These are phyloP conservation scores for Macropis europaea DNA, from an alignment of 2,888 invertebrate genomes.

Conservation along the genomic window DNA sequence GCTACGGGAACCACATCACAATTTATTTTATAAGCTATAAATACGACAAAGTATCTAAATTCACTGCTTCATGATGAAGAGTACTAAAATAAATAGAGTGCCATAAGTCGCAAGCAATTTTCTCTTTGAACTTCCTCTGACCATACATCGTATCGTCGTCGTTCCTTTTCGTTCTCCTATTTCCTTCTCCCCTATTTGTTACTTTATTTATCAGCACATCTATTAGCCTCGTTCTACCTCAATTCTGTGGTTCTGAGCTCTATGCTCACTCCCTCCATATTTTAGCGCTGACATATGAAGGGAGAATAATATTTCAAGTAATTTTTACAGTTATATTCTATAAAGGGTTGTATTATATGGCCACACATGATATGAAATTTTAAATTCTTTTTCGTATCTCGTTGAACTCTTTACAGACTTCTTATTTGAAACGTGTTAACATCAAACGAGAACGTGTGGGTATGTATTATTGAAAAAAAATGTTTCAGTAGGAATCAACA, in stretches of 20 bases:
- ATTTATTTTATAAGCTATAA: conserved; percentile 2
- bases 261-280: neutral
- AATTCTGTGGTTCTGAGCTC: neutral
- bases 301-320: too few species aligned
- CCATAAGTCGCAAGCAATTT: conserved; percentile 45
- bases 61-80: neutral
- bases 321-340: too few species aligned
- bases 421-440: too few species aligned
- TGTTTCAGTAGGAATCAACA: too few species aligned
- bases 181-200: neutral
- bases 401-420: too few species aligned
- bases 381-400: too few species aligned
- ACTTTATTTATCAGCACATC: conserved; percentile 18
- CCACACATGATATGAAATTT: too few species aligned
- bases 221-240: conserved; percentile 8
- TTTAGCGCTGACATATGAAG: neutral
- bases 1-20: too few species aligned
- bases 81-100: conserved; percentile 1
- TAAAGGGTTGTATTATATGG: too few species aligned
- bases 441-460: too few species aligned
- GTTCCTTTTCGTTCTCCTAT: neutral
- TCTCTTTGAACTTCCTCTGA: conserved; percentile 35
- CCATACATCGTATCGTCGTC: conserved; percentile 15
- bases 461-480: too few species aligned
- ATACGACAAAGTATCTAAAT: conserved; percentile 22